These are phyloP conservation scores for Eupelmus urozonus DNA, from an alignment of 2,888 invertebrate genomes.

Conservation along the genomic window DNA sequence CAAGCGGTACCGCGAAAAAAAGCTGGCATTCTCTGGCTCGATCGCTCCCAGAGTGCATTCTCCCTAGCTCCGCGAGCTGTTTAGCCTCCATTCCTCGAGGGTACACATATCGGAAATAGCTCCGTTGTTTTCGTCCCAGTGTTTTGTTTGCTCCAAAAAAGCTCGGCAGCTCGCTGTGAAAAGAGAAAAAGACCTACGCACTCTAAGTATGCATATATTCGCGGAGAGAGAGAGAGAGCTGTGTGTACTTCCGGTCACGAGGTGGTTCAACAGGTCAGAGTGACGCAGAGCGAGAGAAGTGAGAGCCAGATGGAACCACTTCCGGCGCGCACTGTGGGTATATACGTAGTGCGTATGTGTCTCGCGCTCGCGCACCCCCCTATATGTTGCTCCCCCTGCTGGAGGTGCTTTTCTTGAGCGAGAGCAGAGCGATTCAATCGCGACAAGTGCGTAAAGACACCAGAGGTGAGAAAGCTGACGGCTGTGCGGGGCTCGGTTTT, in stretches of 20 bases:
- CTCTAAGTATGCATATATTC: neutral
- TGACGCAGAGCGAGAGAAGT: constrained; percentile 70
- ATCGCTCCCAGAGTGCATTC: neutral
- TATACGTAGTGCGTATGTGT: constrained; percentile 31
- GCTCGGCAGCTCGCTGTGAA: too few relatives aligned
- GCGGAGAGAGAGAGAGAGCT: constrained; percentile 31
- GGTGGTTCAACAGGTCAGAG: constrained; percentile 78
- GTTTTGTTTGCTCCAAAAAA: neutral
- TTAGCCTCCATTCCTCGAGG: neutral
- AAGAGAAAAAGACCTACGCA: too few relatives aligned
- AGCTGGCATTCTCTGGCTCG: constrained; percentile 19
- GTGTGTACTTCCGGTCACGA: constrained; percentile 76
- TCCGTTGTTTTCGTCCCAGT: constrained; percentile 69
- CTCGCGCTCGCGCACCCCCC: constrained; percentile 34
- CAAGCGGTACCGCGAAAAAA: neutral
- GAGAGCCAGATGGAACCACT: constrained; percentile 78
- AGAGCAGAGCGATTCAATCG: constrained; percentile 30
- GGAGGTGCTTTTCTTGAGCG: neutral
- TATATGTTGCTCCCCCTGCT: constrained; percentile 5
- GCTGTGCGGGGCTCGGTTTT: too few relatives aligned
- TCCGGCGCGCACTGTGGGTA: constrained; percentile 67
- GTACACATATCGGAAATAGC: constrained; percentile 59
- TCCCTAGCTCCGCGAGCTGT: neutral
- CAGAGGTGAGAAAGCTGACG: too few relatives aligned
- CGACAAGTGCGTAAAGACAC: neutral